Percentiles rank a stretch among this genome's conserved stretches.
These are phyloP conservation scores for Drosophila orosa DNA, from an alignment of 1,140 invertebrate genomes.

Conservation along the genomic window DNA sequence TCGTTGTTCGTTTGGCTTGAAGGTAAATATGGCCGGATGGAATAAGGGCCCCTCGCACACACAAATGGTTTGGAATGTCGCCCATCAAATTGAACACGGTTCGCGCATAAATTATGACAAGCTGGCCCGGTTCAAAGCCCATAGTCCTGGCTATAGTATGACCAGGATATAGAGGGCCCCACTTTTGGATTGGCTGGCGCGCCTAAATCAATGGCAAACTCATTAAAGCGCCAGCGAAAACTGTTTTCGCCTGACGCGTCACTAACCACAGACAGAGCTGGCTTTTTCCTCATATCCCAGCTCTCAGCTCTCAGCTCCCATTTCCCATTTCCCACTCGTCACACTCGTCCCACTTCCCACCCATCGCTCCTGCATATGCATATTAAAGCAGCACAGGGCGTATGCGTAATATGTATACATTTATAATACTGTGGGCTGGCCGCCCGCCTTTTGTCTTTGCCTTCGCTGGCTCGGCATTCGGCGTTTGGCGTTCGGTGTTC, in stretches of 20 bases:
- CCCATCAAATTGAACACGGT: conserved; percentile 73
- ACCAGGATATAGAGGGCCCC: conserved; percentile 9
- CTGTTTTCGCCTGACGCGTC: conserved; percentile 50
- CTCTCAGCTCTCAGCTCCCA: neutral
- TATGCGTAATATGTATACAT: conserved; percentile 65
- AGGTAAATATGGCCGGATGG: conserved; percentile 69
- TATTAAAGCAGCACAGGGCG: conserved; percentile 71
- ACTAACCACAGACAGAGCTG: conserved; percentile 48
- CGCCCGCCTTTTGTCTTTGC: conserved; percentile 59
- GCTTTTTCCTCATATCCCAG: conserved; percentile 9
- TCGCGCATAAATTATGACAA: conserved; percentile 76
- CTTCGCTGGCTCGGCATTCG: conserved; percentile 12
- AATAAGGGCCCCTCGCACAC: conserved; percentile 34
- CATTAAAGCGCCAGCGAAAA: conserved; percentile 65
- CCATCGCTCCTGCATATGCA: conserved; percentile 62
- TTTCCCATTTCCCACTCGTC: conserved; percentile 7
- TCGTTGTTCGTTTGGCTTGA: conserved; percentile 25
- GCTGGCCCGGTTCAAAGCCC: conserved; percentile 16
- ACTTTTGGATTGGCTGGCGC: conserved; percentile 36
- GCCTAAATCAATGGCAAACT: conserved; percentile 80
- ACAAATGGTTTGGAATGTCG: conserved; percentile 72
- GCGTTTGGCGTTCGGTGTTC: conserved; percentile 8
- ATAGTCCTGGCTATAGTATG: neutral
- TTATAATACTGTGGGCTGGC: conserved; percentile 48
- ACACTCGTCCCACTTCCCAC: conserved; percentile 2